phyloP scores from a whole-genome alignment of 2,113 vertebrate genomes.

The Myotis brandtii region DNA sequence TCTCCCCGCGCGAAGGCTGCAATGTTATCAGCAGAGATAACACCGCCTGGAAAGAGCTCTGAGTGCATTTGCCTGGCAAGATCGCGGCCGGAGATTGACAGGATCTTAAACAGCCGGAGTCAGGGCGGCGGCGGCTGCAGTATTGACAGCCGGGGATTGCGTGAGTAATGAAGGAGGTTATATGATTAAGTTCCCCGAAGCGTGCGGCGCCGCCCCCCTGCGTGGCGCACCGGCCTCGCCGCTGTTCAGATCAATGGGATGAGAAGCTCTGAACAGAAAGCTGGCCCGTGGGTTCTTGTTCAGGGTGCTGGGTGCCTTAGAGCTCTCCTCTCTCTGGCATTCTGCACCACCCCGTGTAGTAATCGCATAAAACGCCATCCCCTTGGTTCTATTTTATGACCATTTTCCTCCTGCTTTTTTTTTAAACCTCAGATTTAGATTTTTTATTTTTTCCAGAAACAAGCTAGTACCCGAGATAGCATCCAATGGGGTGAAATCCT shows the following conservation, averaged over 20 bases:
- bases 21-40: constrained; percentile 81
- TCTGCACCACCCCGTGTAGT: constrained; percentile 68
- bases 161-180: constrained; percentile 84
- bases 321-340: constrained; percentile 69
- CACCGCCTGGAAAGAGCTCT: constrained; percentile 77
- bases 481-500: not conserved
- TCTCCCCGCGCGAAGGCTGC: constrained; percentile 62
- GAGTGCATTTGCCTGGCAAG: constrained; percentile 84
- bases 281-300: constrained; percentile 88
- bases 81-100: constrained; percentile 82
- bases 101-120: constrained; percentile 83
- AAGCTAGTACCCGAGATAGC: not conserved
- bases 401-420: constrained; percentile 49
- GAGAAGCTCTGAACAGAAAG: constrained; percentile 89
- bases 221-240: constrained; percentile 79
- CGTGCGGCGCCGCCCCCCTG: constrained; percentile 81
- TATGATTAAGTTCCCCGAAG: constrained; percentile 85
- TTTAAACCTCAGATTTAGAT: constrained; percentile 1
- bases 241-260: constrained; percentile 90
- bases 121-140: constrained; percentile 79
- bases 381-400: constrained; percentile 66
- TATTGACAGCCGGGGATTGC: constrained; percentile 84
- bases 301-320: constrained; percentile 84
- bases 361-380: constrained; percentile 75
- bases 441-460: not conserved